phyloP scores from a whole-genome alignment of 2,888 invertebrate genomes.

The Caenorhabditis wallacei region DNA sequence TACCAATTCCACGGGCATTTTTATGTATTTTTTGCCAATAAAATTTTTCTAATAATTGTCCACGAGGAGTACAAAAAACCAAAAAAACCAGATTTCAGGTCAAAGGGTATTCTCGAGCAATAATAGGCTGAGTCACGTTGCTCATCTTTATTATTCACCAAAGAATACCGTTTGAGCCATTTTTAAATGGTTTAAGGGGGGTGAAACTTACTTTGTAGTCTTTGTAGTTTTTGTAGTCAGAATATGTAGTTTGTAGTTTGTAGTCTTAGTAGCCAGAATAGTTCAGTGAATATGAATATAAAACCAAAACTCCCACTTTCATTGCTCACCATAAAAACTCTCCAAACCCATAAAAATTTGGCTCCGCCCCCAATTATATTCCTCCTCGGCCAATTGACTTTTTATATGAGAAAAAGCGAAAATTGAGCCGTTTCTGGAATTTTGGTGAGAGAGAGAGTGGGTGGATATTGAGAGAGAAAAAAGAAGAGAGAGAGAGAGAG shows the following conservation, averaged over 20 bases:
- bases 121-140: conserved; percentile 48
- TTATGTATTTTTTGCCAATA: no score
- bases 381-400: conserved; percentile 23
- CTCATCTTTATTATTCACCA: conserved; percentile 65
- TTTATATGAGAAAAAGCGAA: neutral
- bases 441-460: neutral
- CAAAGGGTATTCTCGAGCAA: conserved; percentile 74
- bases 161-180: conserved; percentile 62
- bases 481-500: conserved; percentile 21
- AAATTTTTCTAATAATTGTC: no score
- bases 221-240: no score
- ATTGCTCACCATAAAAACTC: no score
- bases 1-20: neutral
- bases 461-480: neutral
- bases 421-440: neutral
- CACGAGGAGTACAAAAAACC: neutral
- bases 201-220: neutral
- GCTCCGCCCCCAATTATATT: neutral
- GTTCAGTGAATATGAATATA: no score
- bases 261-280: no score
- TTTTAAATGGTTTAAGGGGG: neutral
- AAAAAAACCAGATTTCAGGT: conserved; percentile 10
- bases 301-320: no score
- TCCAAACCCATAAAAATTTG: no score
- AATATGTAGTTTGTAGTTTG: no score